Evolutionary conservation across 1,140 invertebrate genomes (phyloP).

Genomic region (Drosophila kohkoa): DNA sequence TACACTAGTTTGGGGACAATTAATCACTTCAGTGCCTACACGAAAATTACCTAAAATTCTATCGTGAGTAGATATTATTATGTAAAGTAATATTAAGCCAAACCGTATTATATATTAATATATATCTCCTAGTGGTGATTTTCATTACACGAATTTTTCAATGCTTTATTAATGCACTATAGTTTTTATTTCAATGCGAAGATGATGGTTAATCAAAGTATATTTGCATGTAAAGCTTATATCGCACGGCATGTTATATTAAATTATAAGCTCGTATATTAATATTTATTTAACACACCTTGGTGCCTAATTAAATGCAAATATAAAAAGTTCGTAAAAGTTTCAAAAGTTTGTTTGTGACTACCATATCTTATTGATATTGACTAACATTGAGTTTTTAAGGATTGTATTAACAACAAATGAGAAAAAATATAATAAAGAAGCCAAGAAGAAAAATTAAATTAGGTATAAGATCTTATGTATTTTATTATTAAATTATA

Average conservation of each 20-base stretch:
- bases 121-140: too few relatives aligned
- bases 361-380: not conserved
- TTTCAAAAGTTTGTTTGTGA: not conserved
- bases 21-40: constrained; percentile 98
- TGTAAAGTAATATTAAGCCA: constrained; percentile 1
- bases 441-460: too few relatives aligned
- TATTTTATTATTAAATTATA: not conserved
- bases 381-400: not conserved
- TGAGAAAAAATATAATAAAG: too few relatives aligned
- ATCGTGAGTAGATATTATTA: constrained; percentile 89
- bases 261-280: constrained; percentile 9
- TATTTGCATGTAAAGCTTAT: too few relatives aligned
- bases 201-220: too few relatives aligned
- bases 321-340: not conserved
- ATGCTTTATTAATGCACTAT: too few relatives aligned
- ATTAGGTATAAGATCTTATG: too few relatives aligned
- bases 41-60: constrained; percentile 97
- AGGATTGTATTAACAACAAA: too few relatives aligned
- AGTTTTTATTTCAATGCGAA: too few relatives aligned
- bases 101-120: not conserved
- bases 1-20: constrained; percentile 98
- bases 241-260: constrained; percentile 5
- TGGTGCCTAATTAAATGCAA: constrained; percentile 4
- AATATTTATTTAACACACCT: not conserved
- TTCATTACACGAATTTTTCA: too few relatives aligned